A percentile compares a stretch with the other conserved stretches of the same genome.
phyloP scores from a whole-genome alignment of 2,113 vertebrate species.

The Cebus imitator region DNA sequence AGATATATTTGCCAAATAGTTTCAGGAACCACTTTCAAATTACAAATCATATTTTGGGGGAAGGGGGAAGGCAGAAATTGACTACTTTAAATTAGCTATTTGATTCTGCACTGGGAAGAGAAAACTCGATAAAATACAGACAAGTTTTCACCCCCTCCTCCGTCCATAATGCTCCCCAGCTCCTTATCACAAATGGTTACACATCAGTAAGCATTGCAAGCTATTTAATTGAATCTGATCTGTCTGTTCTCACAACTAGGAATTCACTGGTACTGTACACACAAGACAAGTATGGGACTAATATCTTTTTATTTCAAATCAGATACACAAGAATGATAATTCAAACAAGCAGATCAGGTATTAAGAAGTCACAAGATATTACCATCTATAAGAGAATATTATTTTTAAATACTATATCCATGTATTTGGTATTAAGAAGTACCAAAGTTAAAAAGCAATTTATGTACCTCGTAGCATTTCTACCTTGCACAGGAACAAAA shows the following conservation, averaged over 20 bases:
- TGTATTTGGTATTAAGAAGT: neutral
- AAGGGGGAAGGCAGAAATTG: neutral
- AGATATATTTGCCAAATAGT: neutral
- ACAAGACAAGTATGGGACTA: neutral
- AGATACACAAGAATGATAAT: constrained; percentile 16
- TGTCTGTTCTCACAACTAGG: constrained; percentile 11
- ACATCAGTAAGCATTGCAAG: neutral
- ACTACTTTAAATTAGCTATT: constrained; percentile 16
- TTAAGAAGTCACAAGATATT: neutral
- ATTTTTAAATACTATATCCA: neutral
- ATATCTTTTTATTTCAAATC: constrained; percentile 51
- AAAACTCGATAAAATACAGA: neutral
- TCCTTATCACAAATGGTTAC: constrained; percentile 32
- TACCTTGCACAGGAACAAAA: neutral
- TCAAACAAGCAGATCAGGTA: neutral
- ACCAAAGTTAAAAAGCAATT: neutral
- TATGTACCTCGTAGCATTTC: neutral
- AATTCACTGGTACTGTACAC: constrained; percentile 27
- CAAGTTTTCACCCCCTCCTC: neutral
- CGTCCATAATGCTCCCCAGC: neutral
- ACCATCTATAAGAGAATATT: neutral
- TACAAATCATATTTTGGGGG: neutral
- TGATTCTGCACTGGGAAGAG: neutral
- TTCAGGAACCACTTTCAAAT: constrained; percentile 9
- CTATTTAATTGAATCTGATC: constrained; percentile 69